A percentile compares a stretch with the other conserved stretches of the same genome.
These are phyloP conservation scores for Phylloscopus trochiloides DNA, from an alignment of 2,113 vertebrate species.

Conservation along the genomic window DNA sequence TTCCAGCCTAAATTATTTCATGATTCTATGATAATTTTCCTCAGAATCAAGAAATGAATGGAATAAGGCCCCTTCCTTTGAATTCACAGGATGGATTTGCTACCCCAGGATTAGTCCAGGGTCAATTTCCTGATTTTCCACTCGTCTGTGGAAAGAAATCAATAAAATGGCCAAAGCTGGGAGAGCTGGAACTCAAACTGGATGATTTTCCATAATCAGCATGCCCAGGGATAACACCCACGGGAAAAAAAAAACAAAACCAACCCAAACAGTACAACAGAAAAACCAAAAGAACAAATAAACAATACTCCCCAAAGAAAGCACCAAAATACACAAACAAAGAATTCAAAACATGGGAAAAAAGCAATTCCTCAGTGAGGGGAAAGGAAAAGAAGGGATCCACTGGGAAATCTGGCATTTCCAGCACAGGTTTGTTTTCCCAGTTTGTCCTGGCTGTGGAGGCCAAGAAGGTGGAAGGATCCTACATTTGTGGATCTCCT, in stretches of 20 bases:
- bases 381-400: neutral
- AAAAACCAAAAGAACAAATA: neutral
- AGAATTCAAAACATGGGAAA: neutral
- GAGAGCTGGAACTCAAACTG: neutral
- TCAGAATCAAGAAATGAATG: neutral
- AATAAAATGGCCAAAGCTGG: neutral
- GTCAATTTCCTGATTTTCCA: neutral
- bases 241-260: neutral
- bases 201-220: neutral
- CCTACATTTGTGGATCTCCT: neutral
- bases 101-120: neutral
- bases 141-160: neutral
- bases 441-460: neutral
- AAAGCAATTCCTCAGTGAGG: rapidly evolving
- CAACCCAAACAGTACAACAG: neutral
- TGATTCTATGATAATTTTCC: neutral
- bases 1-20: neutral
- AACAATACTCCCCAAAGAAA: neutral
- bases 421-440: neutral
- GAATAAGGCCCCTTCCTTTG: neutral
- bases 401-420: neutral
- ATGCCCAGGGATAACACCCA: neutral
- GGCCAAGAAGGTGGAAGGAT: neutral
- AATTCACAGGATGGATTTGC: neutral
- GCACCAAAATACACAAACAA: neutral